phyloP scores from a whole-genome alignment of 2,113 vertebrate genomes.

The Pseudopipra pipra region DNA sequence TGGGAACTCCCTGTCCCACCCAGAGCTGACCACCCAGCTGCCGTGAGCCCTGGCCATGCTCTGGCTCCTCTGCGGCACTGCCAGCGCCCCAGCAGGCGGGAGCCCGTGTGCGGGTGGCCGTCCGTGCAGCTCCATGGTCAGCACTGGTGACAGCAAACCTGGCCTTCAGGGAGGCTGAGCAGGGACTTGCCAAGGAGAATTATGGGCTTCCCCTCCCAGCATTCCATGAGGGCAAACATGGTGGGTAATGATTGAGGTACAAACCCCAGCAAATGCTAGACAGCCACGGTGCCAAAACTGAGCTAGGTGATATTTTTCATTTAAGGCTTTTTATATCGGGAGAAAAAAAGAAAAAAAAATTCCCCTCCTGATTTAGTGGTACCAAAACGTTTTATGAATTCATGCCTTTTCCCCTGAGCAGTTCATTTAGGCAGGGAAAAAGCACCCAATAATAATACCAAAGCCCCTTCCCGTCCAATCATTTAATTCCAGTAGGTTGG shows the following conservation, averaged over 20 bases:
- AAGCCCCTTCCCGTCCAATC: slow-evolving; percentile 20
- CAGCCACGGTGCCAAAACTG: not conserved
- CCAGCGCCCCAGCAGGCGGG: rapidly evolving
- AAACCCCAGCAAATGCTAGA: not conserved
- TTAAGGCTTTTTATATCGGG: not conserved
- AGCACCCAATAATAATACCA: slow-evolving; percentile 61
- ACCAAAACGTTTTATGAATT: slow-evolving; percentile 24
- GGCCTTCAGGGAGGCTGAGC: not conserved
- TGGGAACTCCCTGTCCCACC: not conserved
- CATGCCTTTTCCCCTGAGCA: slow-evolving; percentile 10
- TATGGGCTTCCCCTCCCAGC: not conserved
- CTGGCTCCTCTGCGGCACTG: rapidly evolving
- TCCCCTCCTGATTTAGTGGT: not conserved
- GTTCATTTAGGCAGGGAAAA: slow-evolving; percentile 35
- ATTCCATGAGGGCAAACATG: not conserved
- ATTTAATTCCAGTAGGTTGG: slow-evolving; percentile 23
- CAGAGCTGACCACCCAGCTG: slow-evolving; percentile 2
- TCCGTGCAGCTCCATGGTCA: not conserved
- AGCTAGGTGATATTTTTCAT: slow-evolving; percentile 12
- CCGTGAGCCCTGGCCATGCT: rapidly evolving
- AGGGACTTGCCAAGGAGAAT: not conserved
- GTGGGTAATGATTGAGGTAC: not conserved
- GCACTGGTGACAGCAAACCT: not conserved
- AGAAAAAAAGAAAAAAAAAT: not conserved
- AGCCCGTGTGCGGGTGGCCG: rapidly evolving